These are phyloP conservation scores for Leucopsar rothschildi DNA, from an alignment of 2,113 vertebrate genomes.

Conservation along the genomic window DNA sequence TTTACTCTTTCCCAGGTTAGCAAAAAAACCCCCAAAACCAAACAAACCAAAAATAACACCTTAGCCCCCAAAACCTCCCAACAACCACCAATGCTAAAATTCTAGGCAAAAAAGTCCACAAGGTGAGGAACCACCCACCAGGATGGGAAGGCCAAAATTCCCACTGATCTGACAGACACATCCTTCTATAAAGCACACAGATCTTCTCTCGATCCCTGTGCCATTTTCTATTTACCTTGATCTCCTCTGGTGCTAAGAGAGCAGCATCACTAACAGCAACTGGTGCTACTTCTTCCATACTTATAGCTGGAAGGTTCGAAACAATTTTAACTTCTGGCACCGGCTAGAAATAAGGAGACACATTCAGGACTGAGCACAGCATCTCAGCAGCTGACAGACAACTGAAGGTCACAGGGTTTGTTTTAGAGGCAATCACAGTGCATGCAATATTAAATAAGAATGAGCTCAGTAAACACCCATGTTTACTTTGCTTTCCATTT, in stretches of 20 bases:
- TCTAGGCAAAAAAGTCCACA: neutral
- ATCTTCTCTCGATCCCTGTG: neutral
- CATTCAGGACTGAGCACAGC: neutral
- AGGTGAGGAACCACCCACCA: neutral
- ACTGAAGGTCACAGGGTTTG: neutral
- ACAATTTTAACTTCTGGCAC: constrained; percentile 93
- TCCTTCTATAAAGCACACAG: neutral
- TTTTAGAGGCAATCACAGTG: neutral
- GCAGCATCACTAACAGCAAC: constrained; percentile 85
- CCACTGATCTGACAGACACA: neutral
- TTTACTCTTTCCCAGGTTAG: neutral
- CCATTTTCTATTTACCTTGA: constrained; percentile 80
- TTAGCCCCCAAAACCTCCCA: neutral
- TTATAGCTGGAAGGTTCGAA: constrained; percentile 89
- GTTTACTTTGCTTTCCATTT: neutral
- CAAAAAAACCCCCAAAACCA: neutral
- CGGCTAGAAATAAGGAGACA: constrained; percentile 70
- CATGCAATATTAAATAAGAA: neutral
- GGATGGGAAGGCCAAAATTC: neutral
- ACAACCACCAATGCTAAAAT: neutral
- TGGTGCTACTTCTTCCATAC: constrained; percentile 95
- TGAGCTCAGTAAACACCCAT: neutral
- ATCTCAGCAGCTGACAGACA: neutral
- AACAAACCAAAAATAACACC: too few relatives aligned
- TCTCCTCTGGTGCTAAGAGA: constrained; percentile 91